These are phyloP conservation scores for Brachyrhaphis roseni DNA, from an alignment of 2,797 vertebrate genomes.

Conservation along the genomic window DNA sequence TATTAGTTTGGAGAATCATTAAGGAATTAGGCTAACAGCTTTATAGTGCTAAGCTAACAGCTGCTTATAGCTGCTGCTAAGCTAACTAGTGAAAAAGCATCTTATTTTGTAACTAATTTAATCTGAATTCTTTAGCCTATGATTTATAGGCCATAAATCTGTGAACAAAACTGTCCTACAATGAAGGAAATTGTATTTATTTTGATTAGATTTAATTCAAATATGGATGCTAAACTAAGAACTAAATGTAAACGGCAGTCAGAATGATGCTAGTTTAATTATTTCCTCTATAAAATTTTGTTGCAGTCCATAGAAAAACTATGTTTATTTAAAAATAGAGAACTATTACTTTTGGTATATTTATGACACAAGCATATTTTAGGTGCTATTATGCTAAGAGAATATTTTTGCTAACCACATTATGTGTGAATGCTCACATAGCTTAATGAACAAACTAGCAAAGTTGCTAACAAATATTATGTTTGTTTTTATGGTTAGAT, in stretches of 20 bases:
- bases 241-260: neutral
- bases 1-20: neutral
- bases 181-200: neutral
- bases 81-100: too few species aligned
- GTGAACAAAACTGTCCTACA: too few species aligned
- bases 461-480: neutral
- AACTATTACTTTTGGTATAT: neutral
- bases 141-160: too few species aligned
- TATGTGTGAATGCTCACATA: neutral
- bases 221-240: neutral
- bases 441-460: neutral
- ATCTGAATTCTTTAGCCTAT: too few species aligned
- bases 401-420: too few species aligned
- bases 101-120: too few species aligned
- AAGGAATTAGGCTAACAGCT: neutral
- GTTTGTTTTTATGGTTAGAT: neutral
- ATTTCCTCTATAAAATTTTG: neutral
- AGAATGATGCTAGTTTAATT: neutral
- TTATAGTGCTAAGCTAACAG: neutral
- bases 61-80: too few species aligned
- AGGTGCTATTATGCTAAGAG: neutral
- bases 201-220: neutral
- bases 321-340: neutral
- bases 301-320: neutral
- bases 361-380: neutral